Conservation (phyloP, 1,140 invertebrate genomes). For the Palaemon carinicauda region DNA sequence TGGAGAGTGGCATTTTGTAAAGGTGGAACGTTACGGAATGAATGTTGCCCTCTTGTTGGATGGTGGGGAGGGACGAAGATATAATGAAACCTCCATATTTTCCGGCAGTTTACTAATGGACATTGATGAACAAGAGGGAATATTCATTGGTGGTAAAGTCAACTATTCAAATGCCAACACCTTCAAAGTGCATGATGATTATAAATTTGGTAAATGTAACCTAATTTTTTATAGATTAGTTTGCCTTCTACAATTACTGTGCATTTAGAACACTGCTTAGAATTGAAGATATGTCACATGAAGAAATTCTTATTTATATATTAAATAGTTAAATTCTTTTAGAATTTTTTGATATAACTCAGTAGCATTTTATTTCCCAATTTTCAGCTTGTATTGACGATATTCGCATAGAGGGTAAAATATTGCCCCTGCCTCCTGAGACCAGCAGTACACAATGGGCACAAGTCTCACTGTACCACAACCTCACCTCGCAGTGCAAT, state of each 20-base stretch:
- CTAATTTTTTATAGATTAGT: not conserved
- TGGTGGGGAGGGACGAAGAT: constrained; percentile 92
- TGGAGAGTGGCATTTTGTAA: constrained; percentile 96
- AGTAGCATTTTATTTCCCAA: too few species aligned
- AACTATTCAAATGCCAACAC: constrained; percentile 91
- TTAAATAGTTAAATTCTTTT: too few species aligned
- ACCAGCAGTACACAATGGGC: constrained; percentile 95
- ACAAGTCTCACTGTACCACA: constrained; percentile 88
- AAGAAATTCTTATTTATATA: too few species aligned
- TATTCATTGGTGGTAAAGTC: constrained; percentile 93
- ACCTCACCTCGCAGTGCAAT: constrained; percentile 88
- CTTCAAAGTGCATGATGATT: constrained; percentile 94
- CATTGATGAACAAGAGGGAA: constrained; percentile 93
- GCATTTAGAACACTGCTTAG: not conserved
- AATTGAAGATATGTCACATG: too few species aligned
- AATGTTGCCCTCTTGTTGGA: constrained; percentile 93
- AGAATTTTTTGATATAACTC: too few species aligned
- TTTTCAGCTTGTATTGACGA: constrained; percentile 80
- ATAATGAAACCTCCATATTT: constrained; percentile 92
- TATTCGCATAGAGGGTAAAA: constrained; percentile 88
- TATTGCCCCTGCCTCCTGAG: constrained; percentile 88
- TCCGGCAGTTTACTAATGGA: constrained; percentile 89
- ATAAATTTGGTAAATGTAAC: constrained; percentile 80
- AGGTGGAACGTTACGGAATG: constrained; percentile 83
- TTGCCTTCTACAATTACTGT: not conserved